These are phyloP conservation scores for Salvator merianae DNA, from an alignment of 2,113 vertebrate genomes.

Conservation along the genomic window DNA sequence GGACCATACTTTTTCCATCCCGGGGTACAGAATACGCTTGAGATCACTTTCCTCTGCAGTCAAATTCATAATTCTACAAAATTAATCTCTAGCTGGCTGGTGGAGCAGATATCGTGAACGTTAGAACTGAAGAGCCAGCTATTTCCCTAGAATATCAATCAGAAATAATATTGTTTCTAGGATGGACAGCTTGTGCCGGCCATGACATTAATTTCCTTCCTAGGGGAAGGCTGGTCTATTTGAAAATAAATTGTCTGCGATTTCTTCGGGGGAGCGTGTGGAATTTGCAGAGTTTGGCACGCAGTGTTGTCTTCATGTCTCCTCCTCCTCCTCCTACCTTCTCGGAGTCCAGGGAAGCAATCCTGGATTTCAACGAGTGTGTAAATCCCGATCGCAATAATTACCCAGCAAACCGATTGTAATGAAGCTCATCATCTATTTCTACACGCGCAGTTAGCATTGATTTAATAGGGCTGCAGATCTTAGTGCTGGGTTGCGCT, in stretches of 20 bases:
- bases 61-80: neutral
- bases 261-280: neutral
- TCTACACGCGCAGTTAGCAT: conserved; percentile 55
- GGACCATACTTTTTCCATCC: neutral
- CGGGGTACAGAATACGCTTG: neutral
- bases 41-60: neutral
- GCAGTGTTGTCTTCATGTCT: fast-evolving
- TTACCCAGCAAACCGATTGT: conserved; percentile 54
- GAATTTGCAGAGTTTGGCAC: fast-evolving
- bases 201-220: neutral
- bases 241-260: neutral
- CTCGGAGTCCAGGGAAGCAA: neutral
- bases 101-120: neutral
- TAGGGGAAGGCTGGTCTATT: neutral
- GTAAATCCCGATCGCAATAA: conserved; percentile 49
- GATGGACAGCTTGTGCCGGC: neutral
- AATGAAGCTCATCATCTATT: conserved; percentile 56
- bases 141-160: neutral
- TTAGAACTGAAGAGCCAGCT: neutral
- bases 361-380: conserved; percentile 17
- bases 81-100: neutral
- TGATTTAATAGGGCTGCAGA: conserved; percentile 64
- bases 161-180: neutral
- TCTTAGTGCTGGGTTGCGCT: conserved; percentile 33
- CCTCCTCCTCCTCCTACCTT: fast-evolving